Conservation (phyloP, 2,797 vertebrate genomes). For the Hypotaenidia okinawae region DNA sequence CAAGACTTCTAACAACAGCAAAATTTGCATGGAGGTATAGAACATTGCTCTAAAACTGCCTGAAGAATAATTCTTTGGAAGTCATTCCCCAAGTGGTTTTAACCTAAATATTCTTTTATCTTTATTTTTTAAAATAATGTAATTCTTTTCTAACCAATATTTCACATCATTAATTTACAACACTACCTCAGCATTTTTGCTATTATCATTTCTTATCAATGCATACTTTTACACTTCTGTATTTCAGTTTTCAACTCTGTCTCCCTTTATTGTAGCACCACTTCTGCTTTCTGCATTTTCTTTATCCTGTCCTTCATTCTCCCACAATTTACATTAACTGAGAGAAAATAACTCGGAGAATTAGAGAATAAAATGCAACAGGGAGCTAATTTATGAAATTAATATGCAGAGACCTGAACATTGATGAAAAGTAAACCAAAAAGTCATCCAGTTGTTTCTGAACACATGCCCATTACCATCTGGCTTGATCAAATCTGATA, state of each 20-base stretch:
- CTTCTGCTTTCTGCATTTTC: neutral
- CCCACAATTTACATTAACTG: neutral
- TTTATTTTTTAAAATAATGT: accelerated
- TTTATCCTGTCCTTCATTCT: neutral
- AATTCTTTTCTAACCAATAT: neutral
- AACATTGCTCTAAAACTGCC: neutral
- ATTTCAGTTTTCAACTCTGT: neutral
- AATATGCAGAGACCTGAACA: neutral
- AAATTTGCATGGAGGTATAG: neutral
- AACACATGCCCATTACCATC: neutral
- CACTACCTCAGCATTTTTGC: neutral
- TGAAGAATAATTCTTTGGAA: neutral
- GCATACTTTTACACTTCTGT: neutral
- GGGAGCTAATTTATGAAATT: neutral
- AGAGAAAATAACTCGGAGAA: neutral
- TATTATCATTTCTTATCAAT: neutral
- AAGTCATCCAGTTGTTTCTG: neutral
- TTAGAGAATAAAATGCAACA: neutral
- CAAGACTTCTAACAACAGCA: neutral
- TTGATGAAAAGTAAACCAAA: neutral
- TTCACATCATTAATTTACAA: neutral
- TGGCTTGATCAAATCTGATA: neutral
- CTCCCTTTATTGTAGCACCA: neutral
- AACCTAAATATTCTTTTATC: neutral
- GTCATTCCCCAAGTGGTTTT: neutral